These are phyloP conservation scores for Drosophila meridionalis DNA, from an alignment of 2,888 invertebrate species.

Conservation along the genomic window DNA sequence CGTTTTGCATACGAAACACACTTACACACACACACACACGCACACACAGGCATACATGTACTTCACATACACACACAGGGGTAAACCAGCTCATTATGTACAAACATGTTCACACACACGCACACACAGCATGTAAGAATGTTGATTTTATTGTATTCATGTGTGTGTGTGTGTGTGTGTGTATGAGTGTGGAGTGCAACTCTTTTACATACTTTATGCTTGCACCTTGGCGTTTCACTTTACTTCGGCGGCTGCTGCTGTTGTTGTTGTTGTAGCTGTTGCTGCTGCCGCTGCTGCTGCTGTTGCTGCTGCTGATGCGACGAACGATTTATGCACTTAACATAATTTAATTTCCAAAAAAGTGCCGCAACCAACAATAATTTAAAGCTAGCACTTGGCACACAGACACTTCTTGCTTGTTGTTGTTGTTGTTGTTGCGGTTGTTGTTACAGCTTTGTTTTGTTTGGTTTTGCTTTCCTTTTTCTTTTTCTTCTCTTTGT, in stretches of 20 bases:
- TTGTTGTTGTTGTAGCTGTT: conserved; percentile 18
- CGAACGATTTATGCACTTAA: conserved; percentile 74
- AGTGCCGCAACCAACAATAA: conserved; percentile 61
- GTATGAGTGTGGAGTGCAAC: conserved; percentile 28
- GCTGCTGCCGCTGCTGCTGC: conserved; percentile 15
- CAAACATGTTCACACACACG: conserved; percentile 40
- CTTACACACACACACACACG: conserved; percentile 28
- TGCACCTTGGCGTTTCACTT: conserved; percentile 58
- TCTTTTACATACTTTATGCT: conserved; percentile 54
- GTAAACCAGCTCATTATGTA: conserved; percentile 58
- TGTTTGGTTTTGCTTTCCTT: conserved; percentile 57
- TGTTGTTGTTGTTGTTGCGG: conserved; percentile 13
- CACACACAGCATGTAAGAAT: conserved; percentile 16
- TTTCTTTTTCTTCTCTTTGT: conserved; percentile 31
- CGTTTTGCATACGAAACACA: conserved; percentile 69
- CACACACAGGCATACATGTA: conserved; percentile 21
- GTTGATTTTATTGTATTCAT: conserved; percentile 13
- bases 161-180: conserved; percentile 14
- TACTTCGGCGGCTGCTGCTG: conserved; percentile 26
- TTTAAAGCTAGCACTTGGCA: conserved; percentile 56
- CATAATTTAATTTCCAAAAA: conserved; percentile 75
- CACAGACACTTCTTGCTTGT: conserved; percentile 55
- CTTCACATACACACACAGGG: conserved; percentile 31
- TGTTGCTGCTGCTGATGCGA: conserved; percentile 29
- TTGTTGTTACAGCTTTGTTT: conserved; percentile 52